Conservation (phyloP, 2,888 invertebrate genomes). For the Gymnosoma rotundatum region DNA sequence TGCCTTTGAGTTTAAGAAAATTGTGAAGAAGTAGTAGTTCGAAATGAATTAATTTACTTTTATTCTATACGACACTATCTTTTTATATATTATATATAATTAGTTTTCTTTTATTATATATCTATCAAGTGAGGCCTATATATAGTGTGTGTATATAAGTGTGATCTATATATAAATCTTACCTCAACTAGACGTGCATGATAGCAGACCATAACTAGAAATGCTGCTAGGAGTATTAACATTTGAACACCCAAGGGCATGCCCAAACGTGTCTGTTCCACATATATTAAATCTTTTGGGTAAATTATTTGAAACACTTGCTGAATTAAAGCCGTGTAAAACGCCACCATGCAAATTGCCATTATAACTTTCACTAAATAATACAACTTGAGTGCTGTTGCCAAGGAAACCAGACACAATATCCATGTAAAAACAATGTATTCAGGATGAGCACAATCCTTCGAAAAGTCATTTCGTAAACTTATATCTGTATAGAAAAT, state of each 20-base stretch:
- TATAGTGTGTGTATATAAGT: too few species aligned
- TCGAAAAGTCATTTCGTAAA: conserved; percentile 5
- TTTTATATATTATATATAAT: too few species aligned
- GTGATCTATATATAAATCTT: too few species aligned
- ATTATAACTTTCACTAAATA: conserved; percentile 92
- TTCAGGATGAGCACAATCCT: conserved; percentile 87
- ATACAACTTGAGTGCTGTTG: conserved; percentile 95
- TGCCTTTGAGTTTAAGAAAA: too few species aligned
- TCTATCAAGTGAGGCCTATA: too few species aligned
- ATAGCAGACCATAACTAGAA: conserved; percentile 93
- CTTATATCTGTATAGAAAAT: conserved; percentile 28
- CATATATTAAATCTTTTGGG: conserved; percentile 74
- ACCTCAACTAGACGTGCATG: conserved; percentile 95
- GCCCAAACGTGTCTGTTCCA: conserved; percentile 82
- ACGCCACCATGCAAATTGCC: conserved; percentile 88
- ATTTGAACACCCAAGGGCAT: conserved; percentile 90
- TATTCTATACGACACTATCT: too few species aligned
- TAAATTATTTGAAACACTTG: conserved; percentile 84
- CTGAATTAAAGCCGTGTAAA: conserved; percentile 89
- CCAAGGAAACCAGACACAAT: conserved; percentile 93
- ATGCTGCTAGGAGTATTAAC: conserved; percentile 90
- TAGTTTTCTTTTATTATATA: too few species aligned
- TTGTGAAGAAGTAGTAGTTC: too few species aligned
- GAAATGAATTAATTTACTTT: too few species aligned
- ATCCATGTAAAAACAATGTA: conserved; percentile 97